These are phyloP conservation scores for Monopis laevigella DNA, from an alignment of 2,888 invertebrate species.

Conservation along the genomic window DNA sequence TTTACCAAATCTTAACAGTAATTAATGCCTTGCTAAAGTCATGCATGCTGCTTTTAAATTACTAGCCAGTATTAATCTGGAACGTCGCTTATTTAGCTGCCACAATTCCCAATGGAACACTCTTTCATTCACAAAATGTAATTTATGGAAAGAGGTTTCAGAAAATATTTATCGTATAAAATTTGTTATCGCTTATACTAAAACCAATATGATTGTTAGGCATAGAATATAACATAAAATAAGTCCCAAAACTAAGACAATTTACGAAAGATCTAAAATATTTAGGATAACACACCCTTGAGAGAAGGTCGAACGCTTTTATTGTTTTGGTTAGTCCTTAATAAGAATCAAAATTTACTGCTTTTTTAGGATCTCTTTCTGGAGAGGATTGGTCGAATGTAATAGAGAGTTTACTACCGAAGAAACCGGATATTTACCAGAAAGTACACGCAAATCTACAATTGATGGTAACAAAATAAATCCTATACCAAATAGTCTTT, in stretches of 20 bases:
- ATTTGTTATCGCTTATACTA: too few relatives aligned
- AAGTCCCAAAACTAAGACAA: conserved; percentile 21
- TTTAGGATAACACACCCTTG: conserved; percentile 18
- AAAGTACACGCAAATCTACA: conserved; percentile 55
- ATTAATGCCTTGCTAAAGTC: neutral
- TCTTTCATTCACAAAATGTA: too few relatives aligned
- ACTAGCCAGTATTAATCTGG: too few relatives aligned
- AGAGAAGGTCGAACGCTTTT: conserved; percentile 18
- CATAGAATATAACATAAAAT: too few relatives aligned
- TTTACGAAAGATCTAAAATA: conserved; percentile 25
- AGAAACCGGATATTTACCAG: conserved; percentile 55
- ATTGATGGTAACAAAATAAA: conserved; percentile 40
- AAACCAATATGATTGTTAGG: too few relatives aligned
- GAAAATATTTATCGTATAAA: too few relatives aligned
- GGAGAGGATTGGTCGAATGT: conserved; percentile 69
- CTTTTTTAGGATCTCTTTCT: conserved; percentile 49
- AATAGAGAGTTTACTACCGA: conserved; percentile 63
- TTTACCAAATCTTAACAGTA: neutral
- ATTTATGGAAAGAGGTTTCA: too few relatives aligned
- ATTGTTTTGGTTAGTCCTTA: conserved; percentile 16
- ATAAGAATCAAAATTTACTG: neutral
- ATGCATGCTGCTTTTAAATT: neutral
- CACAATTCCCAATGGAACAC: too few relatives aligned
- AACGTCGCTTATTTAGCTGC: too few relatives aligned
- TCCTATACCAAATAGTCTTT: too few relatives aligned